A percentile compares a stretch with the other conserved stretches of the same genome.
Conservation (phyloP, 1,140 invertebrate genomes). For the Caenorhabditis brenneri region DNA sequence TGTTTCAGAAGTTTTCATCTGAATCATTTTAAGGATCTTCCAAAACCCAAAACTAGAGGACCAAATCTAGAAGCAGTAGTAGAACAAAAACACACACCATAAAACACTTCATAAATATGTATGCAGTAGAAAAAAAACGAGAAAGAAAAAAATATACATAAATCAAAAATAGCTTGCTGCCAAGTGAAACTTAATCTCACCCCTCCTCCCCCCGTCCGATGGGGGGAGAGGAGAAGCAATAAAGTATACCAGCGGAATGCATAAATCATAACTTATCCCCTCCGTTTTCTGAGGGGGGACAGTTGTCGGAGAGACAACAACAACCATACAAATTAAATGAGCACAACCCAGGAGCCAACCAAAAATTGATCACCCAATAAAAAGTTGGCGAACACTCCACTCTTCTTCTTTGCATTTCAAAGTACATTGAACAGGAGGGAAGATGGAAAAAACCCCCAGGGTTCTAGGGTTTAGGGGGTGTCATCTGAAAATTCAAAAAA, state of each 20-base stretch:
- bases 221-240: not conserved
- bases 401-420: conserved; percentile 33
- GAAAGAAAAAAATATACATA: not conserved
- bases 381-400: not conserved
- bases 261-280: conserved; percentile 24
- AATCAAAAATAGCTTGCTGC: not conserved
- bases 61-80: too few species aligned
- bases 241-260: not conserved
- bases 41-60: too few species aligned
- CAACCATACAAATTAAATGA: too few species aligned
- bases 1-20: too few species aligned
- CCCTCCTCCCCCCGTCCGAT: too few species aligned
- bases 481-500: too few species aligned
- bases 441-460: too few species aligned
- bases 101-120: not conserved
- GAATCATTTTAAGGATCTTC: too few species aligned
- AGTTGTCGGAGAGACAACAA: not conserved
- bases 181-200: conserved; percentile 26
- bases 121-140: not conserved
- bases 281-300: not conserved
- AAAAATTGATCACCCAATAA: too few species aligned
- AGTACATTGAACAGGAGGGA: not conserved
- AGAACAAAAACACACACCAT: not conserved
- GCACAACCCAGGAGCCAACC: too few species aligned
- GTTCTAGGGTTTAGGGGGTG: too few species aligned